phyloP scores from a whole-genome alignment of 2,888 invertebrate species.

The Elmis aenea region DNA sequence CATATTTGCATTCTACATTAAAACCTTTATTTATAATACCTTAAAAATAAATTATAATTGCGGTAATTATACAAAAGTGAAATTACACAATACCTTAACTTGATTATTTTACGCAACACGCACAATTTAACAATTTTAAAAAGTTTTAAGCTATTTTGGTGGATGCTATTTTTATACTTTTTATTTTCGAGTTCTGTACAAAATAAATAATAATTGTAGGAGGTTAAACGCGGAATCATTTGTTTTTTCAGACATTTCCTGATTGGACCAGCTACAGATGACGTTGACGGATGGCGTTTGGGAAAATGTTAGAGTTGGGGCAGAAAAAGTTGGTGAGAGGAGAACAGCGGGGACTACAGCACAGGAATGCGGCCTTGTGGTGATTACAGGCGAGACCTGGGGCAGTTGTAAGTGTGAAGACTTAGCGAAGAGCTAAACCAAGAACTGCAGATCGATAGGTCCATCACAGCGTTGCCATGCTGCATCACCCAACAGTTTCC shows the following conservation, averaged over 20 bases:
- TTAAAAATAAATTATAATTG: too few species aligned
- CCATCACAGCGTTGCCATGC: conserved; percentile 24
- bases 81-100: too few species aligned
- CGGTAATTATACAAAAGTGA: too few species aligned
- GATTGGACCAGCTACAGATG: conserved; percentile 24
- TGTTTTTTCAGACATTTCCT: conserved; percentile 27
- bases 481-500: conserved; percentile 3
- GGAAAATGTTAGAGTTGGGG: conserved; percentile 12
- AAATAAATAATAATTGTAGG: conserved; percentile 19
- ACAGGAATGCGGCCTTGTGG: conserved; percentile 16
- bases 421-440: conserved; percentile 15
- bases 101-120: too few species aligned
- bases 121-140: too few species aligned
- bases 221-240: conserved; percentile 24
- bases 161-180: too few species aligned
- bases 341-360: conserved; percentile 11
- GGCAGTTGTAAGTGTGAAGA: conserved; percentile 14
- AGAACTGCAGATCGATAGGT: conserved; percentile 20
- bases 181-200: too few species aligned
- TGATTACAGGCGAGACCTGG: conserved; percentile 15
- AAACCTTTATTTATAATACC: too few species aligned
- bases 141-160: too few species aligned
- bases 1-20: too few species aligned
- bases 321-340: conserved; percentile 14
- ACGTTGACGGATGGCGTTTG: conserved; percentile 25